Conservation (phyloP, 2,113 vertebrate species). For the Uropsilus gracilis region DNA sequence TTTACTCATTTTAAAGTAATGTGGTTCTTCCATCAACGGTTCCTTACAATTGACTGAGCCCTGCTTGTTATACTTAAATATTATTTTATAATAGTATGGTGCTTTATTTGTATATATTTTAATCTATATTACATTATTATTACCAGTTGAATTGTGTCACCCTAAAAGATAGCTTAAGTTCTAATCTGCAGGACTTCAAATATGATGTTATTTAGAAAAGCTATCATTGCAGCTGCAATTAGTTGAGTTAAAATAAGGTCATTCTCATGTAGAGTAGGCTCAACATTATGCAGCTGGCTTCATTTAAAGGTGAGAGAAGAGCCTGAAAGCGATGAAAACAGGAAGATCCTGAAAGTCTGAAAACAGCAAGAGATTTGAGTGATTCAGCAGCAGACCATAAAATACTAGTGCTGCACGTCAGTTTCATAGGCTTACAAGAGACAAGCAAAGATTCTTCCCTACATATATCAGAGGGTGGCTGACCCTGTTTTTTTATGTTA, state of each 20-base stretch:
- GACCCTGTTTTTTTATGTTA: neutral
- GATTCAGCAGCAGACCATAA: neutral
- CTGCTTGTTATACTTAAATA: neutral
- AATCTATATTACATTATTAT: neutral
- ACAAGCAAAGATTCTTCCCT: rapidly evolving
- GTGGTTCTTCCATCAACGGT: neutral
- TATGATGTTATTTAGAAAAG: neutral
- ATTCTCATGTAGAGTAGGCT: neutral
- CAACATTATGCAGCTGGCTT: neutral
- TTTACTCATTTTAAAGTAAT: constrained; percentile 9
- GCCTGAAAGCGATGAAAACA: too few species aligned
- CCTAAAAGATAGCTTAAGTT: neutral
- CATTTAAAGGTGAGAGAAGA: neutral
- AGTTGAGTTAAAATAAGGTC: neutral
- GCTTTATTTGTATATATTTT: neutral
- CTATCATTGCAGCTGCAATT: neutral
- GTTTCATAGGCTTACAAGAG: neutral
- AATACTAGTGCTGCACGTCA: too few species aligned
- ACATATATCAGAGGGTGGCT: neutral
- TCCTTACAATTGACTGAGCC: neutral
- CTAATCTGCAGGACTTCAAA: neutral
- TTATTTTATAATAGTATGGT: neutral
- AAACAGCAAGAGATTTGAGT: neutral
- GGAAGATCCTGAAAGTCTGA: too few species aligned
- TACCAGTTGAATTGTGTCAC: neutral